phyloP scores from a whole-genome alignment of 2,888 invertebrate genomes.

The Scaptomyza flava region DNA sequence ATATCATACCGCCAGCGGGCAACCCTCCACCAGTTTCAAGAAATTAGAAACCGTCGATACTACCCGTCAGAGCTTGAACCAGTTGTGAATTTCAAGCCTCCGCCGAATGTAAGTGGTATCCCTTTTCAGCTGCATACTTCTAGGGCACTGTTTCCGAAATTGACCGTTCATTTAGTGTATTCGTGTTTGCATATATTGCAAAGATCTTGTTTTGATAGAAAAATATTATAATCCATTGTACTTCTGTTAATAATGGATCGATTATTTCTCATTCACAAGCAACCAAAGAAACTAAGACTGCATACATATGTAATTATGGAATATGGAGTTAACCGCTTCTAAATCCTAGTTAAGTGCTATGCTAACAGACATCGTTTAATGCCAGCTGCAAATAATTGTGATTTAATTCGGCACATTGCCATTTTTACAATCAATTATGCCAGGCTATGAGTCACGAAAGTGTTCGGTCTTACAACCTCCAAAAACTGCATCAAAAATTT shows the following conservation, averaged over 20 bases:
- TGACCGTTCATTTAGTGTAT: not conserved
- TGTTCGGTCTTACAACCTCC: slow-evolving; percentile 11
- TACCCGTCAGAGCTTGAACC: too few species aligned
- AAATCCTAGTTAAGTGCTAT: slow-evolving; percentile 62
- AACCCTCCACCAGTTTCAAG: too few species aligned
- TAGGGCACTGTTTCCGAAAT: too few species aligned
- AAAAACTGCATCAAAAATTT: too few species aligned
- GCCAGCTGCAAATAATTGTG: slow-evolving; percentile 77
- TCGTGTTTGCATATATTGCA: too few species aligned
- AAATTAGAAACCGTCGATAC: too few species aligned
- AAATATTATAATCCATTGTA: slow-evolving; percentile 17
- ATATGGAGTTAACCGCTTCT: slow-evolving; percentile 50
- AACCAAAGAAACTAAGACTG: slow-evolving; percentile 22
- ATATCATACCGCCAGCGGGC: too few species aligned
- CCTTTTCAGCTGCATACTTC: too few species aligned
- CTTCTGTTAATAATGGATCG: slow-evolving; percentile 45
- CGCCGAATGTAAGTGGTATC: too few species aligned
- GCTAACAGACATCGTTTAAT: slow-evolving; percentile 66
- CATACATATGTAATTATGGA: slow-evolving; percentile 3
- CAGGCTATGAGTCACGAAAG: slow-evolving; percentile 4
- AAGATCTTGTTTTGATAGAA: slow-evolving; percentile 23
- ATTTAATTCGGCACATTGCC: slow-evolving; percentile 77
- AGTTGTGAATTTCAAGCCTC: too few species aligned
- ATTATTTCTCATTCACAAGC: slow-evolving; percentile 47
- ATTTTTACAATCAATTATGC: slow-evolving; percentile 79